phyloP scores from a whole-genome alignment of 2,797 vertebrate genomes.

The Hippopotamyrus pictus region DNA sequence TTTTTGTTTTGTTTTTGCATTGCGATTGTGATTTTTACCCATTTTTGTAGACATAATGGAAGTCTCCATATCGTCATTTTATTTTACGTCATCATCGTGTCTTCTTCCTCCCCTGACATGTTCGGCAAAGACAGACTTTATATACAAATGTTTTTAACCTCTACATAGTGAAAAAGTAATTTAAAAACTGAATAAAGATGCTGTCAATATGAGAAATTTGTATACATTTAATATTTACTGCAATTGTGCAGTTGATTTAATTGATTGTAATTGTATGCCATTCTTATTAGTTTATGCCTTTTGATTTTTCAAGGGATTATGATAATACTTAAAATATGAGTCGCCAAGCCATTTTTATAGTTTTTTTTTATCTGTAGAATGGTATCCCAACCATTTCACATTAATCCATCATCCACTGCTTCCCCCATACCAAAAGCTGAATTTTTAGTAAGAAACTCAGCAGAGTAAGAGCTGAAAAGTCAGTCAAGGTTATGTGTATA shows the following conservation, averaged over 20 bases:
- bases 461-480: neutral
- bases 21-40: neutral
- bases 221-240: neutral
- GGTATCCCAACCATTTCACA: neutral
- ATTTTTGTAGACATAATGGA: neutral
- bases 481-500: neutral
- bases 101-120: neutral
- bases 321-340: neutral
- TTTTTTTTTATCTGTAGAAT: neutral
- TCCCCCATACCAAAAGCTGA: neutral
- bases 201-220: neutral
- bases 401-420: neutral
- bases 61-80: neutral
- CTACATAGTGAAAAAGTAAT: neutral
- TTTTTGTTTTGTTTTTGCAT: neutral
- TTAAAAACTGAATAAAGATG: neutral
- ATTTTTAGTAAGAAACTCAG: neutral
- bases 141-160: neutral
- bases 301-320: neutral
- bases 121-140: neutral
- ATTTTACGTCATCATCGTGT: neutral
- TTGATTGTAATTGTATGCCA: neutral
- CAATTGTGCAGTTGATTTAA: neutral
- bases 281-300: neutral
- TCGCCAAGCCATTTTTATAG: neutral